Conservation (phyloP, 2,113 vertebrate species). For the Hassar affinis region DNA sequence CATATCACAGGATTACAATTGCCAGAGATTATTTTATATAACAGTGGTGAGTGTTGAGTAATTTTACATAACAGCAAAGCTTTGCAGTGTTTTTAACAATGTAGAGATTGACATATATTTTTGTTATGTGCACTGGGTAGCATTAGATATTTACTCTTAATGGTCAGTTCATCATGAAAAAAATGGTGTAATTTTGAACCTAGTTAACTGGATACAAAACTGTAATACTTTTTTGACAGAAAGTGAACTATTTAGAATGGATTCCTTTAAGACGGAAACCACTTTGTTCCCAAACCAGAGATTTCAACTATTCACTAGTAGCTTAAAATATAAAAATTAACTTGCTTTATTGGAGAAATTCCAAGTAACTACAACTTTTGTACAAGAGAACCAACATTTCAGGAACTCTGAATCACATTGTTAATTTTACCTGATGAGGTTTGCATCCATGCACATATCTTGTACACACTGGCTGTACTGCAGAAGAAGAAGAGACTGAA, state of each 20-base stretch:
- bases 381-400: neutral
- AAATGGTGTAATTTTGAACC: neutral
- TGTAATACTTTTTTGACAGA: neutral
- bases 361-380: neutral
- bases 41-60: neutral
- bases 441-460: constrained; percentile 96
- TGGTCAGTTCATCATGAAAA: neutral
- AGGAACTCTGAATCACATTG: neutral
- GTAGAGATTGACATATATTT: neutral
- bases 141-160: neutral
- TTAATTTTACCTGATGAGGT: constrained; percentile 82
- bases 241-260: neutral
- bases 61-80: neutral
- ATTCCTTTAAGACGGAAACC: neutral
- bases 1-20: neutral
- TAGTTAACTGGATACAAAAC: neutral
- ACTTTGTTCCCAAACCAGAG: neutral
- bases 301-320: neutral
- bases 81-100: neutral
- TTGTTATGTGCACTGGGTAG: neutral
- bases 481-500: constrained; percentile 94
- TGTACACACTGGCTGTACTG: constrained; percentile 88
- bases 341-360: neutral
- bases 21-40: neutral
- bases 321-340: neutral